phyloP scores from a whole-genome alignment of 2,888 invertebrate genomes.

The Aethes cnicana region DNA sequence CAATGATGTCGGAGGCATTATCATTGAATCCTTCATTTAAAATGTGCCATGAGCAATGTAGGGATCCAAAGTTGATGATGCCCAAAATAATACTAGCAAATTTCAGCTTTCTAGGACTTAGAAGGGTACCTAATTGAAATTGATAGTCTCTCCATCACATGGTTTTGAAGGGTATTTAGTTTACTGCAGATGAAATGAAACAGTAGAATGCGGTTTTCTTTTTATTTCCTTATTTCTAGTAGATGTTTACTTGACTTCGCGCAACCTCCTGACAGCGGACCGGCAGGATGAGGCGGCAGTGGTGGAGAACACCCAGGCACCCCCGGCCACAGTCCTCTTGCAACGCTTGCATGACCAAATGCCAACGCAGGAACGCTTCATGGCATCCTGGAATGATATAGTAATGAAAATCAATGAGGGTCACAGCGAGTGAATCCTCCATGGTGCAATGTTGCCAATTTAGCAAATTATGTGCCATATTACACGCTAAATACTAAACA shows the following conservation, averaged over 20 bases:
- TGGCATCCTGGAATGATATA: slow-evolving; percentile 90
- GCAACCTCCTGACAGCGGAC: slow-evolving; percentile 97
- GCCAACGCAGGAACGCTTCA: slow-evolving; percentile 98
- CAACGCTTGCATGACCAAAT: slow-evolving; percentile 99
- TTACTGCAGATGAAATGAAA: slow-evolving; percentile 41
- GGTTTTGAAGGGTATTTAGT: neutral
- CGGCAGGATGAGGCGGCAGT: slow-evolving; percentile 98
- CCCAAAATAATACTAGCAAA: no score
- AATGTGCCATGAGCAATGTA: no score
- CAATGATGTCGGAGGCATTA: no score
- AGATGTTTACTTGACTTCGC: slow-evolving; percentile 87
- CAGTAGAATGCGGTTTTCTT: slow-evolving; percentile 42
- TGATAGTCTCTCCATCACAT: neutral
- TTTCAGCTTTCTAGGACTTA: no score
- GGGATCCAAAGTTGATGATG: no score
- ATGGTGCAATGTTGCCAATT: no score
- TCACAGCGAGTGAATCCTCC: no score
- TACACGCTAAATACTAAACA: no score
- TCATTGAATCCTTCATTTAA: no score
- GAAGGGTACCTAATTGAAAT: no score
- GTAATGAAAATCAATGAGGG: neutral
- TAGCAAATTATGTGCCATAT: no score
- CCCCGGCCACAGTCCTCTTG: slow-evolving; percentile 98
- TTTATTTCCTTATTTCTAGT: slow-evolving; percentile 73
- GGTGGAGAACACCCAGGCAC: slow-evolving; percentile 99